Percentiles rank a stretch among this genome's conserved stretches.
phyloP scores from a whole-genome alignment of 1,140 invertebrate species.

The Pogonognathellus flavescens region DNA sequence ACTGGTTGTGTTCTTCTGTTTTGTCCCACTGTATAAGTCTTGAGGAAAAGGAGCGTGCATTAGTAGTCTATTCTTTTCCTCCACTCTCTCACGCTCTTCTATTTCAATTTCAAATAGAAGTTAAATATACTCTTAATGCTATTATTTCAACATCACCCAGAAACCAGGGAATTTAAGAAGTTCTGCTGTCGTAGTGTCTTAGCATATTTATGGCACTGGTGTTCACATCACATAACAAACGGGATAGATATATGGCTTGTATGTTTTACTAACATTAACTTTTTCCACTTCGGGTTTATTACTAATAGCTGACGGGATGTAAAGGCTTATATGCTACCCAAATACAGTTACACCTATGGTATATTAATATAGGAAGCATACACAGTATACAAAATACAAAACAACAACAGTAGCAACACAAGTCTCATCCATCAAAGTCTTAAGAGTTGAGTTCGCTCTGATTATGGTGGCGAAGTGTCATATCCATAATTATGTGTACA shows the following conservation, averaged over 20 bases:
- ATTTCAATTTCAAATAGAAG: conserved; percentile 38
- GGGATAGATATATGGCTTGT: not conserved
- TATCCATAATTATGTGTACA: too few species aligned
- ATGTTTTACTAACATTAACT: not conserved
- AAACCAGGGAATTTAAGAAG: conserved; percentile 1
- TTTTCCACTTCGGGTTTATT: not conserved
- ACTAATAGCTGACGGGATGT: not conserved
- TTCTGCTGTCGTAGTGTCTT: not conserved
- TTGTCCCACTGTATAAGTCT: not conserved
- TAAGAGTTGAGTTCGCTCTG: not conserved
- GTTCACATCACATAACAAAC: conserved; percentile 11
- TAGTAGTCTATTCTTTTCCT: conserved; percentile 35
- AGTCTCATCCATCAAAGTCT: conserved; percentile 16
- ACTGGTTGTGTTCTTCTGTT: not conserved
- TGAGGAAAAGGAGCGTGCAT: not conserved
- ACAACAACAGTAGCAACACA: too few species aligned
- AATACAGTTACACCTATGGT: not conserved
- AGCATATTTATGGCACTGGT: not conserved
- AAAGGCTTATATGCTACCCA: not conserved
- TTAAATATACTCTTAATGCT: not conserved
- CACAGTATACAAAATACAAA: too few species aligned
- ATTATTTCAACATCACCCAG: not conserved
- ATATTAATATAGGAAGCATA: not conserved
- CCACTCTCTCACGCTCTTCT: conserved; percentile 24
- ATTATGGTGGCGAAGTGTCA: not conserved